Base-by-base conservation (phyloP, 2,888 invertebrate genomes). In the Diogma glabrata region DNA sequence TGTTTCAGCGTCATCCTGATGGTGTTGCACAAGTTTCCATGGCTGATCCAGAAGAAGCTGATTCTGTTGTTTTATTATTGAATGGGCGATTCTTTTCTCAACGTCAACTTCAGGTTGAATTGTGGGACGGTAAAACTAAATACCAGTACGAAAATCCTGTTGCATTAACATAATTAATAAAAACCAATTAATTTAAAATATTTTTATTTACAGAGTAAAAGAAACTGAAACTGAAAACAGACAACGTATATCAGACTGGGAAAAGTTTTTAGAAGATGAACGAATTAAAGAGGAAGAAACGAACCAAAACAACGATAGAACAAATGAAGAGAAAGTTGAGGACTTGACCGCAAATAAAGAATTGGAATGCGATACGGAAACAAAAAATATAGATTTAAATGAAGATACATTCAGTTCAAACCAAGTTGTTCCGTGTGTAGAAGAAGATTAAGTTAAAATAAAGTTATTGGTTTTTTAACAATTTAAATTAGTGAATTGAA, bases 91-190 rank as follows among this genome's bases (percentile, higher is more conserved):
- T 86, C 80, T 94, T 95, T 72, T 89, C 87, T 8, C 84, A 92
- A 64, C 75, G 89, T 33, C 79, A 85, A 67, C 77, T 99, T 23
- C 79, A 77, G 4, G 96, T 94, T 4, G 85, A 86, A 64, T 82
- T 87, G 56, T 97, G 93, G 91, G 95, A 99, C 72, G 97, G 97
- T 16, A 86, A 86, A 66, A 91, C 92, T 0, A 96, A 93, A 60
- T 69, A 56, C 57, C 85, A 81, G 78, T 77, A 57, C 66, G 70
- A 63, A 47, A 12, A 9, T 14, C 12, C 6, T 19, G 19, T 14
- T 51, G 3, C 12, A 8, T 23, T 38, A 23, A 3, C 24, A 40
- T 7, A 14, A 26, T 43, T 50, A 16, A 26, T n/a, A 14, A n/a
- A 47, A 17, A 26, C 9, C n/a, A 14, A n/a, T 12, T 2, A 26